A percentile compares a stretch with the other conserved stretches of the same genome.
These are phyloP conservation scores for Papilio dardanus DNA, from an alignment of 1,140 invertebrate genomes.

Conservation along the genomic window DNA sequence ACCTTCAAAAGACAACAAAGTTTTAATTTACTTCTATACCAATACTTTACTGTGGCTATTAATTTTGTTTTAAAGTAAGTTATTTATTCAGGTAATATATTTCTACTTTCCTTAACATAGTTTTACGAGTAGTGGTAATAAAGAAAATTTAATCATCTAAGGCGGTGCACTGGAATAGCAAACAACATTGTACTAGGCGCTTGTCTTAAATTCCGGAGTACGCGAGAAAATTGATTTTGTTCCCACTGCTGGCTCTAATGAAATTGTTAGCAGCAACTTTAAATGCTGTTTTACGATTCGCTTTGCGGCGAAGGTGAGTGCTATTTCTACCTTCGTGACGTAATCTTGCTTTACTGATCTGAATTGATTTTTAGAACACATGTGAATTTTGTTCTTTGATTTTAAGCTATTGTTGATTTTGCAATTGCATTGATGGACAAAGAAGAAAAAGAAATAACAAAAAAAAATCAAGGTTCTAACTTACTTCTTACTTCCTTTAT, in stretches of 20 bases:
- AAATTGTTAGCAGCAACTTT: conserved; percentile 20
- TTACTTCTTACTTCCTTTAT: conserved; percentile 75
- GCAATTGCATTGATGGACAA: neutral
- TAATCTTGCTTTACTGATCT: neutral
- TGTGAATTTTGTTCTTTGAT: neutral
- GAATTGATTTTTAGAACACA: neutral
- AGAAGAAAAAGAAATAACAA: neutral
- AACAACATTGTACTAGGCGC: conserved; percentile 1
- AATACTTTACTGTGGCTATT: neutral
- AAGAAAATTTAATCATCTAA: conserved; percentile 1
- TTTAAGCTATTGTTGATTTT: too few relatives aligned
- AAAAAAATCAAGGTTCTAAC: neutral
- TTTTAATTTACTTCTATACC: too few relatives aligned
- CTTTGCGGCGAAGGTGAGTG: conserved; percentile 15
- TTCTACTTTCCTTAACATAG: neutral
- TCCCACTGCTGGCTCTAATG: conserved; percentile 6
- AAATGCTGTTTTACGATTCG: conserved; percentile 21
- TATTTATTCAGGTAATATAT: too few relatives aligned
- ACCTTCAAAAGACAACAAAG: conserved; percentile 48
- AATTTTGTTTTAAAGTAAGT: too few relatives aligned
- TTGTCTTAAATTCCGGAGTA: conserved; percentile 9
- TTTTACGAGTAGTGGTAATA: neutral
- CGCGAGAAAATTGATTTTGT: conserved; percentile 12
- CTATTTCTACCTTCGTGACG: neutral
- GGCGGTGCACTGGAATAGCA: neutral